Evolutionary conservation across 1,140 invertebrate genomes (phyloP), one percentile per base, ranked within the genome.

Genomic region (Calephelis nemesis): DNA sequence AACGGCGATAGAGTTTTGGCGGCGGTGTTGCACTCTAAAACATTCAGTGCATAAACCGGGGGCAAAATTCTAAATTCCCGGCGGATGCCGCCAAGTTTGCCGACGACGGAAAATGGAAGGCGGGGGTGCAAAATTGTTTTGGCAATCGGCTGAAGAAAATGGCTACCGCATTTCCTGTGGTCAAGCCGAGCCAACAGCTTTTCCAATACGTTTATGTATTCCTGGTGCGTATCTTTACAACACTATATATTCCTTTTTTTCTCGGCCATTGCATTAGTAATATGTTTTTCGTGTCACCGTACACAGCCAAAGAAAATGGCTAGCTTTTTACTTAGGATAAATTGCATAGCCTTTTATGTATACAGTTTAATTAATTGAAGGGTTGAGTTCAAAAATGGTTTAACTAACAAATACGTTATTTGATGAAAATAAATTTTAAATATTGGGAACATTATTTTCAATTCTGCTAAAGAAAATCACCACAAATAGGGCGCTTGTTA

Each of bases 81-180:
- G 76, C 83, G 84, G 85, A 85, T 81, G 82, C 76, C 75, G 87
- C 87, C 84, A 87, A 87, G 81, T 89, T 88, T 85, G 76, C 81
- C 81, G 79, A 85, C 85, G 81, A 84, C 84, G 84, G 82, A 88
- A 88, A 90, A 90, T 85, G 81, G 86, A 84, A 87, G 87, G 87
- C 79, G 81, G 78, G 79, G 82, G 84, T 87, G 83, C 83, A 88
- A 89, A 90, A 88, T 88, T 88, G 87, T 90, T 89, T 91, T 91
- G 86, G 88, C 87, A 90, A 87, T 84, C 84, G 83, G 78, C 81
- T 85, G 82, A 87, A 91, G 87, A 90, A 91, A 92, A 90, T 85
- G 84, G 85, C 88, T 81, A 84, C 88, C 88, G 85, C 89, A 91
- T 89, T 91, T 92, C 88, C 90, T 87, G 91, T 76, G 88, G 91